Percentiles rank a stretch among this genome's conserved stretches.
Conservation (phyloP, 2,797 vertebrate species). For the Aplochiton taeniatus region DNA sequence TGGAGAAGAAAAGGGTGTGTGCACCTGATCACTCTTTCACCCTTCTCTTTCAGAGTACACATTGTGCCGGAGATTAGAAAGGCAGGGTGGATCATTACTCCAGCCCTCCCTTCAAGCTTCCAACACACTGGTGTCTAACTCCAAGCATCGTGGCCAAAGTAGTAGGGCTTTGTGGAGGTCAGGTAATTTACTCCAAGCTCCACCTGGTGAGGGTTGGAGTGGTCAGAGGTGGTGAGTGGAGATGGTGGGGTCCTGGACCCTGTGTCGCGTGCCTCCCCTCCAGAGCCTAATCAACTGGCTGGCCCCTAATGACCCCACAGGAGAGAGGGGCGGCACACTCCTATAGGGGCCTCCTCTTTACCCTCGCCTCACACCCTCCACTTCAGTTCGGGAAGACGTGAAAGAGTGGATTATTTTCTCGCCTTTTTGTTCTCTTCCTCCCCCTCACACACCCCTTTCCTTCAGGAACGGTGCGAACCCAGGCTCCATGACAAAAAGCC, state of each 20-base stretch:
- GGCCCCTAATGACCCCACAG: slow-evolving; percentile 60
- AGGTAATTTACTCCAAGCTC: slow-evolving; percentile 56
- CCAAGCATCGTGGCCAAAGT: slow-evolving; percentile 34
- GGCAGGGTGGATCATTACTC: slow-evolving; percentile 21
- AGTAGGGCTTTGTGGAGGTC: slow-evolving; percentile 42
- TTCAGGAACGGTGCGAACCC: slow-evolving; percentile 63
- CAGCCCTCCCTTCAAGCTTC: slow-evolving; percentile 14
- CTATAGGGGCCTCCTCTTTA: slow-evolving; percentile 49
- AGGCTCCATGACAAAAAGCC: slow-evolving; percentile 69
- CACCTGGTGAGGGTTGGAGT: slow-evolving; percentile 28
- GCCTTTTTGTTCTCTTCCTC: slow-evolving; percentile 63
- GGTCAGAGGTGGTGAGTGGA: slow-evolving; percentile 20
- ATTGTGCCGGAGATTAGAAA: slow-evolving; percentile 32
- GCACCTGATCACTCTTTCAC: slow-evolving; percentile 8
- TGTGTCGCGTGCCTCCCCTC: slow-evolving; percentile 64
- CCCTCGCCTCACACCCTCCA: slow-evolving; percentile 61
- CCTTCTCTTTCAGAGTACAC: neutral
- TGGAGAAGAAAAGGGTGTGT: neutral
- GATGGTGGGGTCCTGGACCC: slow-evolving; percentile 45
- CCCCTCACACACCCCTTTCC: slow-evolving; percentile 33
- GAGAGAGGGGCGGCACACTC: slow-evolving; percentile 40
- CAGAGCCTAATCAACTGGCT: slow-evolving; percentile 67
- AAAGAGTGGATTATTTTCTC: slow-evolving; percentile 66
- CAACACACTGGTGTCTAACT: slow-evolving; percentile 28
- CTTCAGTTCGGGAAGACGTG: slow-evolving; percentile 60